A percentile compares a stretch with the other conserved stretches of the same genome.
phyloP scores from a whole-genome alignment of 35 echinoderm and acorn worm species.

The Diadema setosum region DNA sequence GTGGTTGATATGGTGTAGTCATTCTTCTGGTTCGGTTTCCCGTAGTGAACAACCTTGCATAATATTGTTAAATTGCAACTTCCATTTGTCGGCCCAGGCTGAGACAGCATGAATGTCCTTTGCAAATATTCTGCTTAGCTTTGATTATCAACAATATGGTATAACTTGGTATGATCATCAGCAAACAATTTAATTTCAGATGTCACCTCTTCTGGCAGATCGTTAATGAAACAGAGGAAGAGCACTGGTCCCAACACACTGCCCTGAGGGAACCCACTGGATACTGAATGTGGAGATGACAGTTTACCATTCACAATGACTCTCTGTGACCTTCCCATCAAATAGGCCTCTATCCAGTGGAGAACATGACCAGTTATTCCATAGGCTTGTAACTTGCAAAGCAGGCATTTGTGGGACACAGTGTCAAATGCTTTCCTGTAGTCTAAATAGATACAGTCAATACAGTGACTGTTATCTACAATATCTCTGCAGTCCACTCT shows the following conservation, averaged over 20 bases:
- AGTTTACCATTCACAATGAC: background rate
- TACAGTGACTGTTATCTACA: background rate
- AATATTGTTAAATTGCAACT: background rate
- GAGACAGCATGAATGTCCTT: background rate
- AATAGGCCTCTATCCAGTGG: background rate
- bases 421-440: conserved; percentile 22
- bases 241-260: background rate
- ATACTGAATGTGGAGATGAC: background rate
- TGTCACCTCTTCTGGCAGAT: too few species aligned
- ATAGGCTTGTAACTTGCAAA: background rate
- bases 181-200: too few species aligned
- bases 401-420: background rate
- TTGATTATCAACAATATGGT: background rate
- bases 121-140: background rate
- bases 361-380: background rate
- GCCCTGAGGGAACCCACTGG: conserved; percentile 32
- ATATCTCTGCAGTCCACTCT: background rate
- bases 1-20: too few species aligned
- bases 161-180: conserved; percentile 18
- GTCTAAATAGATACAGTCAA: background rate
- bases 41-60: conserved; percentile 14
- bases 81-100: background rate
- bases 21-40: background rate
- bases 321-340: background rate
- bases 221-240: too few species aligned